Percentiles rank a stretch among this genome's conserved stretches.
These are phyloP conservation scores for Protobothrops flavoviridis DNA, from an alignment of 2,113 vertebrate species.

Conservation along the genomic window DNA sequence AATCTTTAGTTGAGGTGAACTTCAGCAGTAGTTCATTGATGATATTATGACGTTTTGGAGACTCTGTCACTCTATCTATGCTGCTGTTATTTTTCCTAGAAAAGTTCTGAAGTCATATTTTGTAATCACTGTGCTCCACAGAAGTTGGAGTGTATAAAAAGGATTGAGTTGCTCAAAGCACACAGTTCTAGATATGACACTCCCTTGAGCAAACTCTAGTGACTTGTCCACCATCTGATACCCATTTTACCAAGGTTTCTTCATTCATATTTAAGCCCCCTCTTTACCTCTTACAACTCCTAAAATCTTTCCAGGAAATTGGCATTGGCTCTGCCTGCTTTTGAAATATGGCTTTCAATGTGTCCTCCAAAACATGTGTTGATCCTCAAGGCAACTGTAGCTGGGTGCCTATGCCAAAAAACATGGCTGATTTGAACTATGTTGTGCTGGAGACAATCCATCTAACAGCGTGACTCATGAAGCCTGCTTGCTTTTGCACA, in stretches of 20 bases:
- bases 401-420: neutral
- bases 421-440: neutral
- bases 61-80: neutral
- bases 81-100: slow-evolving; percentile 3
- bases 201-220: slow-evolving; percentile 22
- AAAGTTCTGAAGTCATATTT: neutral
- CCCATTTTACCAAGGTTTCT: neutral
- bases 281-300: neutral
- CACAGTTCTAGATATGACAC: neutral
- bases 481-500: neutral
- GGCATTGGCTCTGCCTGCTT: neutral
- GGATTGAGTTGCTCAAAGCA: neutral
- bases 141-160: slow-evolving; percentile 20
- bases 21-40: neutral
- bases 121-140: slow-evolving; percentile 9
- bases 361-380: neutral
- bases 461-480: neutral
- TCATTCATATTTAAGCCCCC: neutral
- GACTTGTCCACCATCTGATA: neutral
- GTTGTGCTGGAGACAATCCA: neutral
- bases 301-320: neutral
- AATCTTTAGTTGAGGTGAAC: neutral
- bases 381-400: neutral
- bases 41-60: neutral
- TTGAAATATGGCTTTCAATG: neutral